Evolutionary conservation across 2,888 invertebrate species (phyloP), one percentile per base, ranked within the genome.

Genomic region (Eupithecia dodoneata): DNA sequence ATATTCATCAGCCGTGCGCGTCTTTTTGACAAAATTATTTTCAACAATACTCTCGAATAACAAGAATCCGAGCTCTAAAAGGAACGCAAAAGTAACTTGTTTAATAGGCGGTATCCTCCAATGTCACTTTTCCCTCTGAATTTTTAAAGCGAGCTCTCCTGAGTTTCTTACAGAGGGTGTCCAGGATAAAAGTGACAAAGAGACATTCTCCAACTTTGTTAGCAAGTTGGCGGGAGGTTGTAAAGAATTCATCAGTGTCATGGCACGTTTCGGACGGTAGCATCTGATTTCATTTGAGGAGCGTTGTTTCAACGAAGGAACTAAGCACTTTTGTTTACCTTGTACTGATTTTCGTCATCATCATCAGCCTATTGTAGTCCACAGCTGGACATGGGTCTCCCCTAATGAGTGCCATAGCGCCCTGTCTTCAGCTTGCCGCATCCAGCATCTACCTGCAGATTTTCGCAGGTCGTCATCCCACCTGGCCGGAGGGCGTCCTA

Each of bases 71-170:
- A 75, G 75, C 49, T 52, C 69, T 73, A 71, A 73, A 71, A 75
- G 73, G 73, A 75, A 78, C 75, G 72, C 73, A 82, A 85, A 85
- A 88, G 86, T 86, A 85, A 86, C 86, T 88, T 85, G 85, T 85
- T 90, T 92, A 91, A 92, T 92, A 91, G 90, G 88, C 84, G 81
- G 82, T 87, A 87, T 88, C 81, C 79, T 88, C 87, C 85, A 81
- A 89, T 90, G 91, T 90, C 90, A 91, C 90, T 92, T 91, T 87
- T 86, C 87, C 86, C 85, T 84, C 86, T 93, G 92, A 94, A 93
- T 93, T 92, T 93, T 93, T 93, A 90, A 94, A 91, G 87, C 80
- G 73, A 78, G 86, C 44, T 78, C 81, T 81, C 75, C 67, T 82
- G 84, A 88, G 86, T 93, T 93, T 86, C 83, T 84, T 76, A 76